Evolutionary conservation across 2,888 invertebrate species (phyloP).

Genomic region (Aphidoletes aphidimyza): DNA sequence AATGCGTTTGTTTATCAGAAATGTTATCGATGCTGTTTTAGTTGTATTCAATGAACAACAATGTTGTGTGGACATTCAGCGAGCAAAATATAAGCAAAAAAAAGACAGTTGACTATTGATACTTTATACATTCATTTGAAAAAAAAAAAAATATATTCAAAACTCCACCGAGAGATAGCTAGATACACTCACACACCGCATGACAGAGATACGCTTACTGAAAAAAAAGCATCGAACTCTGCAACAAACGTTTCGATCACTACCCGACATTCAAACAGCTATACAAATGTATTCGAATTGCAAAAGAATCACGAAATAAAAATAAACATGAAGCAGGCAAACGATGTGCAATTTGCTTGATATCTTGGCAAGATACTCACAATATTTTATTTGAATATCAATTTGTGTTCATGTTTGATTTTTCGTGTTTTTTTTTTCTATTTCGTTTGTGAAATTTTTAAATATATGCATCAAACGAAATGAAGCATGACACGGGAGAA

Average conservation of each 20-base stretch:
- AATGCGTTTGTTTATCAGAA: too few species aligned
- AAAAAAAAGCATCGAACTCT: slow-evolving; percentile 20
- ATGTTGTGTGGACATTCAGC: too few species aligned
- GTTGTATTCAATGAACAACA: too few species aligned
- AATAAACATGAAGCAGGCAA: background rate
- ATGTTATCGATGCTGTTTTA: too few species aligned
- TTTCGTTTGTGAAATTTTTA: background rate
- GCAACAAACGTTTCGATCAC: background rate
- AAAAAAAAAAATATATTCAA: too few species aligned
- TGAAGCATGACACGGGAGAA: background rate
- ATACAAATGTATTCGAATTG: background rate
- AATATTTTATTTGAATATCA: slow-evolving; percentile 31
- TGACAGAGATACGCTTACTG: background rate
- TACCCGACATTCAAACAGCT: background rate
- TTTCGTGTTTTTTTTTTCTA: too few species aligned
- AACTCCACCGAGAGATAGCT: too few species aligned
- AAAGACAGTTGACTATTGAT: too few species aligned
- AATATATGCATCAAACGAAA: background rate
- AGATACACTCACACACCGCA: background rate
- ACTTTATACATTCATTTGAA: too few species aligned
- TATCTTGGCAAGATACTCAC: background rate
- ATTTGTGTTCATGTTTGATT: slow-evolving; percentile 28
- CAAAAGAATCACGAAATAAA: background rate
- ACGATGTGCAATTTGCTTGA: background rate
- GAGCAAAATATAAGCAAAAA: too few species aligned